These are phyloP conservation scores for Cryptosula pallasiana DNA, from an alignment of 2,888 invertebrate genomes.

Conservation along the genomic window DNA sequence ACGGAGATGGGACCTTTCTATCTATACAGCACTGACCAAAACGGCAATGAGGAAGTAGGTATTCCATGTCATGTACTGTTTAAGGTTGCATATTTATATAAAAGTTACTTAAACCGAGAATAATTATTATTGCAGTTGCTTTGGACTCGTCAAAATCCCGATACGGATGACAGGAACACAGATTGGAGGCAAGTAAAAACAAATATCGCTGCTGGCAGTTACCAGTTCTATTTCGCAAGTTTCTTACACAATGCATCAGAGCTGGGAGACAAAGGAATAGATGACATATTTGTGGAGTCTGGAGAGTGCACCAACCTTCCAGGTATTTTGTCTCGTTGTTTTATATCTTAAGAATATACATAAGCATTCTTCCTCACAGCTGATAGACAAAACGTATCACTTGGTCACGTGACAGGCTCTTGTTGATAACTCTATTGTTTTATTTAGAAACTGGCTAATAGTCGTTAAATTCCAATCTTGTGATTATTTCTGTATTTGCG, in stretches of 20 bases:
- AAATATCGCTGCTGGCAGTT: not conserved
- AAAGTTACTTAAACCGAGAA: not conserved
- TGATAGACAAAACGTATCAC: too few species aligned
- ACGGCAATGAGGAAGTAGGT: not conserved
- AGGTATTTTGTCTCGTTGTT: too few species aligned
- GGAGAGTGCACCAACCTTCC: slow-evolving; percentile 5
- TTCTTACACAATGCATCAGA: not conserved
- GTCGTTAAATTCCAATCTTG: too few species aligned
- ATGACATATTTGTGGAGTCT: slow-evolving; percentile 22
- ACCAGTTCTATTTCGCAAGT: slow-evolving; percentile 22
- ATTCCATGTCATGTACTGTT: not conserved
- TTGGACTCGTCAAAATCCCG: slow-evolving; percentile 18
- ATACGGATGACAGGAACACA: not conserved
- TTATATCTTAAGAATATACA: too few species aligned
- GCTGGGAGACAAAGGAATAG: slow-evolving; percentile 25
- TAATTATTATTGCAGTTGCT: not conserved
- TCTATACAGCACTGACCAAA: not conserved
- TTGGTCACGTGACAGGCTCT: too few species aligned
- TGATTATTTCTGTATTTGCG: too few species aligned
- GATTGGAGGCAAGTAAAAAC: not conserved
- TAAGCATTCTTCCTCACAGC: too few species aligned
- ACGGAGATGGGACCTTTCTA: slow-evolving; percentile 18
- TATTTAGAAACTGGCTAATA: too few species aligned
- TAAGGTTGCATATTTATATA: not conserved
- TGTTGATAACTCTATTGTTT: too few species aligned